Evolutionary conservation across 2,888 invertebrate species (phyloP).

Genomic region (Thymelicus sylvestris): DNA sequence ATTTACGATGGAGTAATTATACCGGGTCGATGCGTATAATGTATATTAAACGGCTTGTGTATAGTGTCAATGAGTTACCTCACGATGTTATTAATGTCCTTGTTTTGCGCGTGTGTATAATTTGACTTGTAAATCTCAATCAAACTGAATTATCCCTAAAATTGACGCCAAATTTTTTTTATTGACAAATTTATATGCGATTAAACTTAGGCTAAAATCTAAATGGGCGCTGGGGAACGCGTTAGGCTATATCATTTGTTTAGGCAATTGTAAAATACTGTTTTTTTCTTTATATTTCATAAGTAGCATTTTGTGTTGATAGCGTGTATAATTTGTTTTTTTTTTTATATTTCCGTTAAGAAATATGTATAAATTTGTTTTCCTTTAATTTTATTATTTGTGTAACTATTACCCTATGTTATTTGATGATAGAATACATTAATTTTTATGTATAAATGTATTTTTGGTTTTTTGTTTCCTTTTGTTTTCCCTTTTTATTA

Average conservation of each 20-base stretch:
- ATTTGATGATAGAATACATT: constrained; percentile 84
- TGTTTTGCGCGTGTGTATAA: constrained; percentile 36
- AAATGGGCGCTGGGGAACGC: constrained; percentile 58
- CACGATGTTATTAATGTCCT: constrained; percentile 11
- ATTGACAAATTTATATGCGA: constrained; percentile 59
- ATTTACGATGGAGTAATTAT: no score
- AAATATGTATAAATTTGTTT: constrained; percentile 84
- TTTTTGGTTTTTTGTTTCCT: constrained; percentile 70
- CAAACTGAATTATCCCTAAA: constrained; percentile 62
- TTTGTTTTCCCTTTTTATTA: constrained; percentile 52
- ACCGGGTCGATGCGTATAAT: not conserved
- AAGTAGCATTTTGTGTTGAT: constrained; percentile 79
- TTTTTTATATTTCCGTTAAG: constrained; percentile 79
- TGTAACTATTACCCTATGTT: constrained; percentile 83
- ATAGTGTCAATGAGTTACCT: constrained; percentile 21
- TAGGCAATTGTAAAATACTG: constrained; percentile 81
- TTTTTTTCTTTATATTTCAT: constrained; percentile 69
- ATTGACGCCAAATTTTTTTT: constrained; percentile 75
- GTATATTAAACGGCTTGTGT: not conserved
- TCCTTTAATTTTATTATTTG: constrained; percentile 83
- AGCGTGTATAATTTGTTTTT: constrained; percentile 82
- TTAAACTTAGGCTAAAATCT: constrained; percentile 58
- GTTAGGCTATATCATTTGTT: constrained; percentile 65
- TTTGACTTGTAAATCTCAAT: constrained; percentile 51
- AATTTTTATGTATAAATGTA: constrained; percentile 82